phyloP scores from a whole-genome alignment of 2,797 vertebrate genomes.

The Mus caroli region DNA sequence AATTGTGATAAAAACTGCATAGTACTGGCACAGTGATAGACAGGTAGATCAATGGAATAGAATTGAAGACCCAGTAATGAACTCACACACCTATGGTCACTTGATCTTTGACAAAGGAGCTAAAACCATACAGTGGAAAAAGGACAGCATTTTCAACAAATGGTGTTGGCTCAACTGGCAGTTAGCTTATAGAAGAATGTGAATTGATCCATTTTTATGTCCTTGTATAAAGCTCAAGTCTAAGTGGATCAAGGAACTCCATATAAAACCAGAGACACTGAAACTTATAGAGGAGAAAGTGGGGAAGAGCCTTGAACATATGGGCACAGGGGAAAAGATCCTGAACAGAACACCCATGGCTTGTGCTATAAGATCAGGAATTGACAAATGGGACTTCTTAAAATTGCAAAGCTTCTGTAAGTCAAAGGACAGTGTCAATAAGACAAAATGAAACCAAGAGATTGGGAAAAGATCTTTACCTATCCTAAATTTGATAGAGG shows the following conservation, averaged over 20 bases:
- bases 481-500: not conserved
- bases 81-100: no score
- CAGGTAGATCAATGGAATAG: no score
- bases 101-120: no score
- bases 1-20: no score
- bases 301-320: not conserved
- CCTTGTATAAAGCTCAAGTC: not conserved
- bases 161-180: no score
- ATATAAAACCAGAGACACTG: not conserved
- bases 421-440: not conserved
- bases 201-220: no score
- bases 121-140: no score
- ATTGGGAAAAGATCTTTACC: not conserved
- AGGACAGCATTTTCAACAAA: no score
- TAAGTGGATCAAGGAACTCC: not conserved
- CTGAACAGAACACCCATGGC: not conserved
- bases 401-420: not conserved
- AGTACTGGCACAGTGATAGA: no score
- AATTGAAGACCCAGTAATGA: no score
- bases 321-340: not conserved
- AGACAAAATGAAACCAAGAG: not conserved
- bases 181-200: no score
- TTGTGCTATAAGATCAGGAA: not conserved
- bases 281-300: not conserved
- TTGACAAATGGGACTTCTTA: not conserved